A percentile compares a stretch with the other conserved stretches of the same genome.
phyloP scores from a whole-genome alignment of 2,888 invertebrate species.

The Diaphora mendica region DNA sequence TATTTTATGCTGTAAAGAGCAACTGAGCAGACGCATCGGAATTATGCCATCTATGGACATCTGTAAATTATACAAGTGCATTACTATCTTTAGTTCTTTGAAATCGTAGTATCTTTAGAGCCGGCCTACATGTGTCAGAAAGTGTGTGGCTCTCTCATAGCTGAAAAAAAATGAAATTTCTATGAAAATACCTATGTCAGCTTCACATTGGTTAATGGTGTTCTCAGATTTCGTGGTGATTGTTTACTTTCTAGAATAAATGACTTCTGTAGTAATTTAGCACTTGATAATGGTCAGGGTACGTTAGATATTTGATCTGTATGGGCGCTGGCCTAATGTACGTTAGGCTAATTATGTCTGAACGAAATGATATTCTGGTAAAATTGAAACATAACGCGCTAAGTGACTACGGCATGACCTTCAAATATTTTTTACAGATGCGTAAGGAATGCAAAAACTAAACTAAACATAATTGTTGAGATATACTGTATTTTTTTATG shows the following conservation, averaged over 20 bases:
- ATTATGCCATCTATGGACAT: no score
- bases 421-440: neutral
- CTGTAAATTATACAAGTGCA: no score
- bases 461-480: no score
- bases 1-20: neutral
- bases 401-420: neutral
- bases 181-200: neutral
- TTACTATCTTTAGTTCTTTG: no score
- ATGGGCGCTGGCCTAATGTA: constrained; percentile 2
- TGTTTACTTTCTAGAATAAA: neutral
- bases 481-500: no score
- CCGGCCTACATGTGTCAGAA: neutral
- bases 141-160: no score
- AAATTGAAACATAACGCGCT: neutral
- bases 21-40: neutral
- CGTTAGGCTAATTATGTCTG: neutral
- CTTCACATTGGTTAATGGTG: neutral
- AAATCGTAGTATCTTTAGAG: no score
- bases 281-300: neutral
- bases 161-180: neutral
- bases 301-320: neutral
- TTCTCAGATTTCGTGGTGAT: neutral
- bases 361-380: neutral
- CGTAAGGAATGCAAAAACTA: neutral
- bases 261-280: neutral